These are phyloP conservation scores for Marisa cornuarietis DNA, from an alignment of 1,140 invertebrate genomes.

Conservation along the genomic window DNA sequence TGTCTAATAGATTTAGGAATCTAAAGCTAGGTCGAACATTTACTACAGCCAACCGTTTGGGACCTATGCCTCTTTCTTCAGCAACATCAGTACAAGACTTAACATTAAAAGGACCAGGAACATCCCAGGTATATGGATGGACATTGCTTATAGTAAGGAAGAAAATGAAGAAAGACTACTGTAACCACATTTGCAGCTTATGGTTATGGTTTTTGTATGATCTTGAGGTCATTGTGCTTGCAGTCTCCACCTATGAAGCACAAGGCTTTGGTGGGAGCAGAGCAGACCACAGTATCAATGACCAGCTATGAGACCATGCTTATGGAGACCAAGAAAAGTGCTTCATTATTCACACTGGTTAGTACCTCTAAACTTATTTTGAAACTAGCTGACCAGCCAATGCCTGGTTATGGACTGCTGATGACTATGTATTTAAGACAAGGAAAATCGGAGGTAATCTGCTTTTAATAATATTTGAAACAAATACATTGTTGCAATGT, in stretches of 20 bases:
- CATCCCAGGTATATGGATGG: slow-evolving; percentile 38
- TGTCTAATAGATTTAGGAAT: slow-evolving; percentile 63
- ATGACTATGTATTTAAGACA: neutral
- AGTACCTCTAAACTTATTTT: slow-evolving; percentile 15
- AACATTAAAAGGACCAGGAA: slow-evolving; percentile 32
- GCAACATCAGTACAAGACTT: slow-evolving; percentile 51
- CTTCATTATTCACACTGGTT: slow-evolving; percentile 60
- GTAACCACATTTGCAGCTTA: too few relatives aligned
- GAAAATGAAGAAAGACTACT: too few relatives aligned
- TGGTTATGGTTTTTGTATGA: too few relatives aligned
- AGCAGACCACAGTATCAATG: slow-evolving; percentile 40
- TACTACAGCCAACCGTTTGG: slow-evolving; percentile 49
- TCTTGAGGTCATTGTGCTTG: neutral
- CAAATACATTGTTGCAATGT: too few relatives aligned
- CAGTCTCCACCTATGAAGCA: slow-evolving; percentile 39
- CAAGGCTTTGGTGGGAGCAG: slow-evolving; percentile 45
- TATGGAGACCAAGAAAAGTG: slow-evolving; percentile 60
- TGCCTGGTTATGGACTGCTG: neutral
- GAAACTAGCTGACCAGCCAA: too few relatives aligned
- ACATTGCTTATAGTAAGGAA: neutral
- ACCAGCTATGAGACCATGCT: slow-evolving; percentile 59
- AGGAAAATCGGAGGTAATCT: neutral
- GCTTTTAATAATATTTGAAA: neutral
- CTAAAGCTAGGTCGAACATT: slow-evolving; percentile 61
- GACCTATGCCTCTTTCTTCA: slow-evolving; percentile 44